phyloP scores from a whole-genome alignment of 2,888 invertebrate genomes.

The Tubiluchus corallicola region DNA sequence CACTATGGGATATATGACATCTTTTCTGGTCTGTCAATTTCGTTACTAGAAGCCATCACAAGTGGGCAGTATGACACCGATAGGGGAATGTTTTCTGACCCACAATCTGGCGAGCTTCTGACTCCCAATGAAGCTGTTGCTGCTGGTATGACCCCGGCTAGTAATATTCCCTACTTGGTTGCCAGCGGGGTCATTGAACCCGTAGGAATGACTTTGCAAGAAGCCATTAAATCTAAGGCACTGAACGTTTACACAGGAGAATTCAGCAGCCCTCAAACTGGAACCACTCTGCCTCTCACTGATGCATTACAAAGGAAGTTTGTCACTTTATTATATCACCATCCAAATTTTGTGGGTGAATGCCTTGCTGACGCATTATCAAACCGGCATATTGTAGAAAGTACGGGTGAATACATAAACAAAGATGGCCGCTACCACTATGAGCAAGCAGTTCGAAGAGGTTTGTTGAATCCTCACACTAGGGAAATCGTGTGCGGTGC shows the following conservation, averaged over 20 bases:
- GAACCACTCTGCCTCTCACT: slow-evolving; percentile 27
- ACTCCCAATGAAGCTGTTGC: slow-evolving; percentile 21
- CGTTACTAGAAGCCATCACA: slow-evolving; percentile 79
- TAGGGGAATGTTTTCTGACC: slow-evolving; percentile 34
- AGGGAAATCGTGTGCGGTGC: slow-evolving; percentile 65
- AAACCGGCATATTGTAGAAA: slow-evolving; percentile 58
- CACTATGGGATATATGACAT: slow-evolving; percentile 55
- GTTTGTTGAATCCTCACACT: slow-evolving; percentile 53
- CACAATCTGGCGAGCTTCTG: slow-evolving; percentile 25
- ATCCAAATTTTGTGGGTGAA: slow-evolving; percentile 35
- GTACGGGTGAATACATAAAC: slow-evolving; percentile 62
- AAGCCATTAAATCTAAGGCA: slow-evolving; percentile 27
- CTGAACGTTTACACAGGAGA: slow-evolving; percentile 30
- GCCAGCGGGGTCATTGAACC: slow-evolving; percentile 25
- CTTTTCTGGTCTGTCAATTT: slow-evolving; percentile 44
- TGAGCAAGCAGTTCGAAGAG: slow-evolving; percentile 54
- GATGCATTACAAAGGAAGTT: slow-evolving; percentile 28
- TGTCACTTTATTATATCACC: slow-evolving; percentile 38
- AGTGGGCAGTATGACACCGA: slow-evolving; percentile 75
- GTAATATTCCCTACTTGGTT: slow-evolving; percentile 28
- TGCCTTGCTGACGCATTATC: slow-evolving; percentile 67
- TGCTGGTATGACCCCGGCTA: slow-evolving; percentile 32
- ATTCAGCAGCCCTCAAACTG: slow-evolving; percentile 27
- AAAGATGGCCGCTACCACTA: slow-evolving; percentile 60
- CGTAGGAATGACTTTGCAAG: slow-evolving; percentile 26